Evolutionary conservation across 2,888 invertebrate genomes (phyloP).

Genomic region (Penaeus monodon): DNA sequence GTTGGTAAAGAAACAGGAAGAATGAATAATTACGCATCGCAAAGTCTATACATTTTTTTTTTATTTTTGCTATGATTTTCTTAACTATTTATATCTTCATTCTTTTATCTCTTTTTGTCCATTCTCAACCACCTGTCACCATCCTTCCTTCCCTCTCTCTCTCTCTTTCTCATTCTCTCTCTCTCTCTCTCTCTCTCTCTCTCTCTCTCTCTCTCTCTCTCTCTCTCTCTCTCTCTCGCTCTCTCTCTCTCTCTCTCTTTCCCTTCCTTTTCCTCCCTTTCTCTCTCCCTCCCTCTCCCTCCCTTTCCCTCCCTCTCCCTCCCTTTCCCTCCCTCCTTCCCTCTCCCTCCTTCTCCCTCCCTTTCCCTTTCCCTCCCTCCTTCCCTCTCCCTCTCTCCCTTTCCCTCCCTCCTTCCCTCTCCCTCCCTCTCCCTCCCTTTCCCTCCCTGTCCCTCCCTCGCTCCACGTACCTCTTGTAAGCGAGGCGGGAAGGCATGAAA

Average conservation of each 20-base stretch:
- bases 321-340: background rate
- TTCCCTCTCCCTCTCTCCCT: background rate
- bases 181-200: background rate
- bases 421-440: too few relatives aligned
- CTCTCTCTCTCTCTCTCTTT: too few relatives aligned
- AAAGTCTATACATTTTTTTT: background rate
- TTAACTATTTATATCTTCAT: too few relatives aligned
- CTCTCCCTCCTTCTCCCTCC: background rate
- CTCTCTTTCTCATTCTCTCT: background rate
- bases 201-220: background rate
- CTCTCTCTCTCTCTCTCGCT: too few relatives aligned
- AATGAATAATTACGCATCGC: too few relatives aligned
- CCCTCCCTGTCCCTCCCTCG: background rate
- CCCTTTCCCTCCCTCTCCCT: background rate
- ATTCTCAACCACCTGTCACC: background rate
- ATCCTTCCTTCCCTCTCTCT: background rate
- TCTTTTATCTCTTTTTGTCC: background rate
- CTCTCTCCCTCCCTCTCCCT: background rate
- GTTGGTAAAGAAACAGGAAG: too few relatives aligned
- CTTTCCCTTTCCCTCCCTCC: background rate
- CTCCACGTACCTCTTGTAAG: background rate
- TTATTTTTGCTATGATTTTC: background rate
- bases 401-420: background rate
- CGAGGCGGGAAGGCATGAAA: too few relatives aligned
- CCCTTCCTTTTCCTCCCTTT: too few relatives aligned